Percentiles rank a stretch among this genome's conserved stretches.
phyloP scores from a whole-genome alignment of 2,113 vertebrate species.

The rabbit (Oryctolagus cuniculus) region DNA sequence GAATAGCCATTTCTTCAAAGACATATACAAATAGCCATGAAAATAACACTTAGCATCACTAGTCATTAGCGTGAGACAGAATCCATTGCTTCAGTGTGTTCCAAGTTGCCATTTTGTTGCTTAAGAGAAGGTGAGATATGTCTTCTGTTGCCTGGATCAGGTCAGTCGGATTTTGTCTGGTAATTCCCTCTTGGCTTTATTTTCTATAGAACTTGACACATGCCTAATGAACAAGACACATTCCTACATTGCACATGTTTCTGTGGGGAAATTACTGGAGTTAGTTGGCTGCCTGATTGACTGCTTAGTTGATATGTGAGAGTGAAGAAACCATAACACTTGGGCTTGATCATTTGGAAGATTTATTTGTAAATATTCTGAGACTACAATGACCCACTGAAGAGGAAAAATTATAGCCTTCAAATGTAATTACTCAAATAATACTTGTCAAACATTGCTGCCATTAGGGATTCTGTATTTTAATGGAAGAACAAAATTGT shows the following conservation, averaged over 20 bases:
- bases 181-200: conserved; percentile 65
- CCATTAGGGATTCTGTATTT: background rate
- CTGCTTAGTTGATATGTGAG: conserved; percentile 54
- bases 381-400: background rate
- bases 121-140: conserved; percentile 38
- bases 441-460: background rate
- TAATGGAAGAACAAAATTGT: background rate
- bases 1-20: too few relatives aligned
- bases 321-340: conserved; percentile 23
- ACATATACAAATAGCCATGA: background rate
- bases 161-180: conserved; percentile 60
- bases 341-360: conserved; percentile 36
- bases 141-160: conserved; percentile 57
- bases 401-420: conserved; percentile 53
- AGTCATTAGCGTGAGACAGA: background rate
- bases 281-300: conserved; percentile 59
- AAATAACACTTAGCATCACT: background rate
- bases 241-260: conserved; percentile 61
- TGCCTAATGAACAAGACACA: conserved; percentile 60
- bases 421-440: conserved; percentile 32
- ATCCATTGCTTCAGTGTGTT: background rate
- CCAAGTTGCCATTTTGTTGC: background rate
- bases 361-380: conserved; percentile 35
- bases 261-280: conserved; percentile 73
- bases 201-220: conserved; percentile 68